Conservation (phyloP, 1,140 invertebrate genomes). For the Drosophila chauvacae region DNA sequence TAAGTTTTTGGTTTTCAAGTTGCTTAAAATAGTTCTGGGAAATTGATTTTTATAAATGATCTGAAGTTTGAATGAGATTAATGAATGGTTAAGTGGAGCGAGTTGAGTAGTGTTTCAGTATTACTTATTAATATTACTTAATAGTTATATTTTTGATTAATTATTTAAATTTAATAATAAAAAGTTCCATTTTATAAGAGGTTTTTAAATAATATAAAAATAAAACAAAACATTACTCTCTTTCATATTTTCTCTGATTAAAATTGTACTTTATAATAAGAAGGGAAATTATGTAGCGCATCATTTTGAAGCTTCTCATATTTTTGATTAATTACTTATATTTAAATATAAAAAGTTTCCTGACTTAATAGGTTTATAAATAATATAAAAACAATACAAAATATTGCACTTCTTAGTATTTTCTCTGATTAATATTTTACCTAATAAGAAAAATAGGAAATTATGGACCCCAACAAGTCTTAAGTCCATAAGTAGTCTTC, state of each 20-base stretch:
- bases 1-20: not conserved
- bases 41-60: not conserved
- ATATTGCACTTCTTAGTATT: not conserved
- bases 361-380: no score
- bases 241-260: not conserved
- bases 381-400: no score
- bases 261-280: not conserved
- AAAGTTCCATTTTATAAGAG: no score
- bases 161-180: no score
- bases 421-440: not conserved
- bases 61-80: not conserved
- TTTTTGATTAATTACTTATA: no score
- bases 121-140: no score
- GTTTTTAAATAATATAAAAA: no score
- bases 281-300: not conserved
- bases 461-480: not conserved
- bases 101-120: not conserved
- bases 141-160: no score
- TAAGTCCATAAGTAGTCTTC: not conserved
- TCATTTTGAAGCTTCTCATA: not conserved
- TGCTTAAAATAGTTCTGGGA: conserved; percentile 4
- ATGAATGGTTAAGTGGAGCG: conserved; percentile 2
- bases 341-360: no score
- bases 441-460: not conserved
- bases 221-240: no score